Evolutionary conservation across 2,113 vertebrate species (phyloP).

Genomic region (Leucopsar rothschildi): DNA sequence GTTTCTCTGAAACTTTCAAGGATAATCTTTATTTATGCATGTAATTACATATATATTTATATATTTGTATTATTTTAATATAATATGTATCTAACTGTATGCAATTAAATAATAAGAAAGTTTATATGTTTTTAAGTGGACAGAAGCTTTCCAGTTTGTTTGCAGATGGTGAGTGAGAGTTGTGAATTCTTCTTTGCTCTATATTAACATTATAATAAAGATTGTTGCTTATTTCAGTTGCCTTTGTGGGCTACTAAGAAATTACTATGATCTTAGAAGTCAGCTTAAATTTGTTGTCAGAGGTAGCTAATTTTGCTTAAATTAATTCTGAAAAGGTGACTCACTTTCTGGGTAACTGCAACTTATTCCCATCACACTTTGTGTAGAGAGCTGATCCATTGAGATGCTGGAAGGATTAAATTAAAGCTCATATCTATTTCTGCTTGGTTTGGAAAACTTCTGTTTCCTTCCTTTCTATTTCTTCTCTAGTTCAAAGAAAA

Average conservation of each 20-base stretch:
- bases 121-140: background rate
- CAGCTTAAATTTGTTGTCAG: background rate
- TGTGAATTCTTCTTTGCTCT: background rate
- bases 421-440: background rate
- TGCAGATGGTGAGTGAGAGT: background rate
- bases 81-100: background rate
- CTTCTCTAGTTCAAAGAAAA: background rate
- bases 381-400: background rate
- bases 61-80: background rate
- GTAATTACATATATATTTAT: background rate
- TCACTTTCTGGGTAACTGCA: background rate
- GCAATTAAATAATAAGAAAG: background rate
- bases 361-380: background rate
- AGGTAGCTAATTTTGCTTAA: background rate
- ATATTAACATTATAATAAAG: background rate
- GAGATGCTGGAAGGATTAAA: background rate
- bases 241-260: background rate
- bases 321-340: background rate
- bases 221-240: background rate
- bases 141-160: background rate
- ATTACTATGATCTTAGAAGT: background rate
- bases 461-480: background rate
- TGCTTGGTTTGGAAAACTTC: background rate
- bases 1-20: background rate
- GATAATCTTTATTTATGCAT: background rate